Evolutionary conservation across 1,140 invertebrate species (phyloP), one percentile per base, ranked within the genome.

Genomic region (Drosophila kurseongensis): DNA sequence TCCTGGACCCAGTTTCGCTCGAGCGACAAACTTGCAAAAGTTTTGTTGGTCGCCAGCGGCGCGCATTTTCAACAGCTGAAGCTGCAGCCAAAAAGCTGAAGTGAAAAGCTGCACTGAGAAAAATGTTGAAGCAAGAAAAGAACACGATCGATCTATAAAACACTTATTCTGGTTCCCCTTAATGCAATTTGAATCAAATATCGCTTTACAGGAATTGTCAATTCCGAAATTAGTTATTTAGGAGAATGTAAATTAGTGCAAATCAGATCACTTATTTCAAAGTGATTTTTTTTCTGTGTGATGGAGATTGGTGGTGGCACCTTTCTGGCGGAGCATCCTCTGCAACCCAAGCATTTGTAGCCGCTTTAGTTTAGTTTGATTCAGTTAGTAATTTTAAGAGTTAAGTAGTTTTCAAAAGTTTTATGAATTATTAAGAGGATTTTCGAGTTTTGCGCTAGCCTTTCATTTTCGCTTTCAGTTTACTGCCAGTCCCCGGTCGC

Each of bases 381-480:
- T 88, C 84, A 88, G 83, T 88, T 88, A 89, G 83, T 88, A 88
- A 79, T 88, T 76, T 88, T 89, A 83, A 89, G 83, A 88, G 83
- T 89, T 88, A 88, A 88, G 83, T 88, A 88, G 84, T 88, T 88
- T 88, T 77, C 61, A 73, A 88, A 88, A 88, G 83, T 88, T 88
- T 89, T 88, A 88, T 88, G 83, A 88, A 88, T 88, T 88, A 88
- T 88, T 88, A 89, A 88, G 84, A 83, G 83, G 83, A 88, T 88
- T 89, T 89, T 83, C 80, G 67, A 88, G 83, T 89, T 83, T 86
- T 83, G 75, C 84, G 84, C 83, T 88, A 83, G 83, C 84, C 83
- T 88, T 89, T 77, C 75, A 77, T 77, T 77, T 77, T 77, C 63
- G 73, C 73, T 38, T 58, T 82, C 71, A 82, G 71, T 52, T 80